Evolutionary conservation across 92 coral and sea anemone species (phyloP).

Genomic region (Epizoanthus ramosus): DNA sequence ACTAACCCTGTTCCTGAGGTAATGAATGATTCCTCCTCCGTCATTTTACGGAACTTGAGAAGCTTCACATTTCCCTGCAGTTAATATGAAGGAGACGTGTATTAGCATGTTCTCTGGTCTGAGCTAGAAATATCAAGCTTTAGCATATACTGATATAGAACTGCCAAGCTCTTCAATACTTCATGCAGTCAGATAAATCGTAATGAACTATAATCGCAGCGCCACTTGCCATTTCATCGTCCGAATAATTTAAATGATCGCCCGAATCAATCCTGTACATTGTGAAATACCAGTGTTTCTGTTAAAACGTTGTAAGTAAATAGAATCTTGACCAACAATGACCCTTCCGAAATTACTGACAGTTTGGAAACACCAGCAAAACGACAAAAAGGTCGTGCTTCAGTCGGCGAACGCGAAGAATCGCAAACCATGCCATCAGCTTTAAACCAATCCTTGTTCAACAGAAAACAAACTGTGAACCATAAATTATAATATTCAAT

Average conservation of each 20-base stretch:
- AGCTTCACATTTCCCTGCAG: constrained; percentile 45
- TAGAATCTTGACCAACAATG: not conserved
- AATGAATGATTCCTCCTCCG: constrained; percentile 10
- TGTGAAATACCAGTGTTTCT: not conserved
- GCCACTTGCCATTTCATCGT: constrained; percentile 42
- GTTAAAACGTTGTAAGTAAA: not conserved
- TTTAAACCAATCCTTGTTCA: no score
- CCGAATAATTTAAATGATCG: constrained; percentile 16
- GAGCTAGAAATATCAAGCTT: not conserved
- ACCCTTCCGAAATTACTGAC: not conserved
- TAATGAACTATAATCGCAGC: no score
- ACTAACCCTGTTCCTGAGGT: constrained; percentile 20
- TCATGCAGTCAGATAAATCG: no score
- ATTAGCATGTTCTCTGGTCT: not conserved
- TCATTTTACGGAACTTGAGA: constrained; percentile 38
- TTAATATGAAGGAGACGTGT: not conserved
- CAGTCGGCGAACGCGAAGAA: not conserved
- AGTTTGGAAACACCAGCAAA: not conserved
- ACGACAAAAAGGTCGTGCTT: not conserved
- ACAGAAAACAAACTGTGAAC: not conserved
- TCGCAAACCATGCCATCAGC: not conserved
- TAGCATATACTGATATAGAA: not conserved
- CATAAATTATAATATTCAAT: constrained; percentile 3
- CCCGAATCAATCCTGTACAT: constrained; percentile 36
- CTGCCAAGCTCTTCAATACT: constrained; percentile 15